These are phyloP conservation scores for Rhadinocentrus ornatus DNA, from an alignment of 2,797 vertebrate species.

Conservation along the genomic window DNA sequence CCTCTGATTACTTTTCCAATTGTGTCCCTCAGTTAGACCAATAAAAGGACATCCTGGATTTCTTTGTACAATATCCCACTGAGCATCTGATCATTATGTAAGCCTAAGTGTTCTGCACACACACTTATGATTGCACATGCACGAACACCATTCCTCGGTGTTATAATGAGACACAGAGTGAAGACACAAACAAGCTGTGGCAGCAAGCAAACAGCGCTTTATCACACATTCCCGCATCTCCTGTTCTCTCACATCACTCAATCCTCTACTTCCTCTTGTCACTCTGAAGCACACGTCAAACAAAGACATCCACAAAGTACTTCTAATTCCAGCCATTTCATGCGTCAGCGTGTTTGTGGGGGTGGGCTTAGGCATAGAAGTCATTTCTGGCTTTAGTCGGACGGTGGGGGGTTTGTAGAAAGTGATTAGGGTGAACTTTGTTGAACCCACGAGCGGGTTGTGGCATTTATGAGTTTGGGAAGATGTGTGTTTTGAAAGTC, in stretches of 20 bases:
- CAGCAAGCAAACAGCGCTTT: constrained; percentile 72
- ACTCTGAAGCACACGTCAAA: constrained; percentile 59
- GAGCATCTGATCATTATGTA: constrained; percentile 70
- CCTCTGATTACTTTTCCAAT: constrained; percentile 45
- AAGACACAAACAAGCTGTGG: constrained; percentile 69
- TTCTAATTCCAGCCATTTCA: constrained; percentile 59
- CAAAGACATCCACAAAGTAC: constrained; percentile 45
- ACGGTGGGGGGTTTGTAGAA: constrained; percentile 8
- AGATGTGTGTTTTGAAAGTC: neutral
- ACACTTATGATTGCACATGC: constrained; percentile 24
- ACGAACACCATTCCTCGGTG: constrained; percentile 29
- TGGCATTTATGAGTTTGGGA: constrained; percentile 23
- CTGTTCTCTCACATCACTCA: constrained; percentile 65
- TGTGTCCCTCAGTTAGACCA: constrained; percentile 33
- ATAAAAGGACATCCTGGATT: constrained; percentile 52
- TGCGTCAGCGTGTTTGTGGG: constrained; percentile 53
- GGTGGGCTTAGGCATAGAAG: constrained; percentile 32
- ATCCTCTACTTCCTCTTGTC: constrained; percentile 57
- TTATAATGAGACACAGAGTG: constrained; percentile 63
- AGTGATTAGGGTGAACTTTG: constrained; percentile 37
- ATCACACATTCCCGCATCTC: constrained; percentile 54
- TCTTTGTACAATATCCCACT: constrained; percentile 57
- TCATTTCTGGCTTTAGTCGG: constrained; percentile 37
- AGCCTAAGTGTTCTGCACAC: constrained; percentile 47
- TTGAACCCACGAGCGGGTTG: constrained; percentile 32